A percentile compares a stretch with the other conserved stretches of the same genome.
phyloP scores from a whole-genome alignment of 2,888 invertebrate genomes.

The Callimorpha dominula region DNA sequence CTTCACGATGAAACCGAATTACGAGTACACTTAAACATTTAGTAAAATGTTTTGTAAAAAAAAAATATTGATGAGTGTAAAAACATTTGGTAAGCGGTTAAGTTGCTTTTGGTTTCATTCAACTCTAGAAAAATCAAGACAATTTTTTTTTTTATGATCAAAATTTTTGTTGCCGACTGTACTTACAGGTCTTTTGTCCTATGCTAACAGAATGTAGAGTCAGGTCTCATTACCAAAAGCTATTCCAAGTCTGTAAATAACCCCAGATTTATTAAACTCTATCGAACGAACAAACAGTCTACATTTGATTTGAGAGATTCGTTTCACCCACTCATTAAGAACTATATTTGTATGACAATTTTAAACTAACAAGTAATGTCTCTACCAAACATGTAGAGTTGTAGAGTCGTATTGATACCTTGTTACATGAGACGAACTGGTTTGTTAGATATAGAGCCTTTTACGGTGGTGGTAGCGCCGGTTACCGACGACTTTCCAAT shows the following conservation, averaged over 20 bases:
- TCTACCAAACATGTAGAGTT: conserved; percentile 14
- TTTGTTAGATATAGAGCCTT: conserved; percentile 27
- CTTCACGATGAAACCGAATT: background rate
- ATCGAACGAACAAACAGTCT: background rate
- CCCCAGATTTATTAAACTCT: background rate
- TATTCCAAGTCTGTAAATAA: background rate
- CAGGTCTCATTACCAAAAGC: background rate
- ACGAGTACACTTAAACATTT: background rate
- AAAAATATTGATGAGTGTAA: background rate
- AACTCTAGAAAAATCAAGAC: background rate
- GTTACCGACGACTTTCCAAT: conserved; percentile 26
- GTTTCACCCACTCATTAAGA: conserved; percentile 5
- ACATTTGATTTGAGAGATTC: conserved; percentile 9
- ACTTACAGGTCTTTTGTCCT: too few relatives aligned
- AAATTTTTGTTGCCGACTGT: too few relatives aligned
- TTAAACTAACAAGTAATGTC: background rate
- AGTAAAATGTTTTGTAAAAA: background rate
- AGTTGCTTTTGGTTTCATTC: background rate
- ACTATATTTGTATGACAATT: background rate
- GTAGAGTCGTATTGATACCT: conserved; percentile 16
- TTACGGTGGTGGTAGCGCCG: conserved; percentile 28
- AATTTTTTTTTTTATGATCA: too few relatives aligned
- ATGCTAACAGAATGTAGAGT: background rate
- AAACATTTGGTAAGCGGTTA: background rate
- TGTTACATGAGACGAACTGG: conserved; percentile 28